phyloP scores from a whole-genome alignment of 2,888 invertebrate genomes.

The Agriopis aurantiaria region DNA sequence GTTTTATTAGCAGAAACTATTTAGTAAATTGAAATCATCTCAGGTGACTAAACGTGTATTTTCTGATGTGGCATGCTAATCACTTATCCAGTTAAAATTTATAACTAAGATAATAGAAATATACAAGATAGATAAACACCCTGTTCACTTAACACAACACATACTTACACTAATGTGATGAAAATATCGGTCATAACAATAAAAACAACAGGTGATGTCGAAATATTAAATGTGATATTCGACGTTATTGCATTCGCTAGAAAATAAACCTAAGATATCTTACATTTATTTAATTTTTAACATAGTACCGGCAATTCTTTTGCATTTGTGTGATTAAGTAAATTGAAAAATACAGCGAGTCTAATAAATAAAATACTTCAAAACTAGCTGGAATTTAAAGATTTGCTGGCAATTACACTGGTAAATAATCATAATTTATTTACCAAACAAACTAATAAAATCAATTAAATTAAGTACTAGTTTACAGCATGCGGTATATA shows the following conservation, averaged over 20 bases:
- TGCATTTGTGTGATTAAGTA: neutral
- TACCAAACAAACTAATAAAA: constrained; percentile 11
- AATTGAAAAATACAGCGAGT: constrained; percentile 5
- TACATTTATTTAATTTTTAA: constrained; percentile 5
- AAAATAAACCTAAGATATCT: constrained; percentile 11
- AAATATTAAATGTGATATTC: constrained; percentile 5
- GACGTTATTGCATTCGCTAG: neutral
- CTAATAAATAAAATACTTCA: constrained; percentile 25
- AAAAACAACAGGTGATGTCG: constrained; percentile 14
- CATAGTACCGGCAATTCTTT: constrained; percentile 21
- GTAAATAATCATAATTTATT: constrained; percentile 18
- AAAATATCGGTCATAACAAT: constrained; percentile 5
- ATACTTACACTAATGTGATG: constrained; percentile 34
- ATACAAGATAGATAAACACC: constrained; percentile 28
- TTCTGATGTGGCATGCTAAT: constrained; percentile 24
- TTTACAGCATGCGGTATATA: constrained; percentile 33
- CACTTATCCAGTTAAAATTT: constrained; percentile 17
- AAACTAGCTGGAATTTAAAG: constrained; percentile 5
- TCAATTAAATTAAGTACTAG: constrained; percentile 25
- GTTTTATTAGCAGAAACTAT: constrained; percentile 4
- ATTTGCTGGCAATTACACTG: constrained; percentile 17
- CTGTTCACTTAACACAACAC: constrained; percentile 33
- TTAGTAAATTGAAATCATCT: neutral
- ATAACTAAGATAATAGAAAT: constrained; percentile 18
- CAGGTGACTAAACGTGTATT: neutral